Conservation (phyloP, 2,888 invertebrate species). For the Hedya salicella region DNA sequence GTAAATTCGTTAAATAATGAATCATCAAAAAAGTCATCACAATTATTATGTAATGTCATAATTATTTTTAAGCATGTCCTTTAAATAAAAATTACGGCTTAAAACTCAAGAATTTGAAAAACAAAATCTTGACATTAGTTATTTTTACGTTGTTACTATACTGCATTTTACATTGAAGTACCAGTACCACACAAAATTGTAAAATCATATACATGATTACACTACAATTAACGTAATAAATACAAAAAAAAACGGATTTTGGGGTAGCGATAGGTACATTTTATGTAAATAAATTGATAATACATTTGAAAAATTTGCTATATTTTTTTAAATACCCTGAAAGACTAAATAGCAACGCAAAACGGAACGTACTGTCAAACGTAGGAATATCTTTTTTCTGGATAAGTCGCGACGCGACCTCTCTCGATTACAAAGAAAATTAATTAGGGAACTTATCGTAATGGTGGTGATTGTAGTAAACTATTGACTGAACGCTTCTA, state of each 20-base stretch:
- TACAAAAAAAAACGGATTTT: not conserved
- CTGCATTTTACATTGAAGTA: not conserved
- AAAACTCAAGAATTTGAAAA: constrained; percentile 1
- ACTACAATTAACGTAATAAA: not conserved
- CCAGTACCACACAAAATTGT: not conserved
- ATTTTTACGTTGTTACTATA: constrained; percentile 23
- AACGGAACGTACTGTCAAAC: constrained; percentile 5
- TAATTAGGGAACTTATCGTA: constrained; percentile 55
- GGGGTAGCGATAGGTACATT: not conserved
- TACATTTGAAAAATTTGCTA: not conserved
- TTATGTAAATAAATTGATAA: not conserved
- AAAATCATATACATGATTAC: not conserved
- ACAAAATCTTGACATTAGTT: constrained; percentile 26
- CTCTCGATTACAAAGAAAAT: constrained; percentile 51
- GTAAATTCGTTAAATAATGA: no score
- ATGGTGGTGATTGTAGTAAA: constrained; percentile 73
- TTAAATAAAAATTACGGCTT: not conserved
- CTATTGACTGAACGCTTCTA: constrained; percentile 71
- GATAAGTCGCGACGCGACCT: constrained; percentile 52
- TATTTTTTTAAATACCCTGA: not conserved
- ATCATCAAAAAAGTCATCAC: no score
- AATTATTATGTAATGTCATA: no score
- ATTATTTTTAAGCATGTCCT: not conserved
- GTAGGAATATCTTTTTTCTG: constrained; percentile 27
- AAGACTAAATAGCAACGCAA: not conserved